phyloP scores from a whole-genome alignment of 2,797 vertebrate species.

The Clarias laeviceps region DNA sequence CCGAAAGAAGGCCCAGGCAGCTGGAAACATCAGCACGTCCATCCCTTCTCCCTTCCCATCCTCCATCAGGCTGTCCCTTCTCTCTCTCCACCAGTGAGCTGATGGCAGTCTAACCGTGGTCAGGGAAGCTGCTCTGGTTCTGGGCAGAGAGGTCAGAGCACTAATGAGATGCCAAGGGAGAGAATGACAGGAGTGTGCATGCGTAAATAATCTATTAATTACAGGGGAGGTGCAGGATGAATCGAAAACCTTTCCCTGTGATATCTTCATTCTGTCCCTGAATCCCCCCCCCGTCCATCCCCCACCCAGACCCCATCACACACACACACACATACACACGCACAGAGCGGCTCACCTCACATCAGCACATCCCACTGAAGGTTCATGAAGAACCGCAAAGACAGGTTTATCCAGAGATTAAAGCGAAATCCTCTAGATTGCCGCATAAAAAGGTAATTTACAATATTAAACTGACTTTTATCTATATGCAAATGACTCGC shows the following conservation, averaged over 20 bases:
- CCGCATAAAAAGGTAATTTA: slow-evolving; percentile 71
- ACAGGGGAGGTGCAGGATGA: slow-evolving; percentile 76
- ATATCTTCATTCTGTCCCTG: slow-evolving; percentile 73
- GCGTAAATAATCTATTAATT: slow-evolving; percentile 97
- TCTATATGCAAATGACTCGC: slow-evolving; percentile 71
- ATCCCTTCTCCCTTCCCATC: slow-evolving; percentile 41
- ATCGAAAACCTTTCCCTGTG: slow-evolving; percentile 74
- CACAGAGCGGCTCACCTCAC: not conserved
- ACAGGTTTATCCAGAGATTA: slow-evolving; percentile 73
- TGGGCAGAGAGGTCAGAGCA: slow-evolving; percentile 82
- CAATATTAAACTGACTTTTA: slow-evolving; percentile 76
- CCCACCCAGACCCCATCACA: slow-evolving; percentile 3
- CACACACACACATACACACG: not conserved
- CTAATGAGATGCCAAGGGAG: slow-evolving; percentile 86
- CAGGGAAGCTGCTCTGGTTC: slow-evolving; percentile 71
- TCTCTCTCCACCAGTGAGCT: slow-evolving; percentile 51
- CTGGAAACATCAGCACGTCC: slow-evolving; percentile 28
- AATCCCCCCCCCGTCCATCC: not conserved
- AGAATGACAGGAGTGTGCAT: slow-evolving; percentile 85
- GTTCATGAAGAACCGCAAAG: slow-evolving; percentile 57
- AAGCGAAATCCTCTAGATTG: slow-evolving; percentile 68
- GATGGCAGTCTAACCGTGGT: slow-evolving; percentile 70
- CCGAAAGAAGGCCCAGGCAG: slow-evolving; percentile 24
- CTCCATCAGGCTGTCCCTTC: slow-evolving; percentile 31
- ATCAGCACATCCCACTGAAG: slow-evolving; percentile 34